These are phyloP conservation scores for Trissoscelio sp. DNA, from an alignment of 2,888 invertebrate species.

Conservation along the genomic window DNA sequence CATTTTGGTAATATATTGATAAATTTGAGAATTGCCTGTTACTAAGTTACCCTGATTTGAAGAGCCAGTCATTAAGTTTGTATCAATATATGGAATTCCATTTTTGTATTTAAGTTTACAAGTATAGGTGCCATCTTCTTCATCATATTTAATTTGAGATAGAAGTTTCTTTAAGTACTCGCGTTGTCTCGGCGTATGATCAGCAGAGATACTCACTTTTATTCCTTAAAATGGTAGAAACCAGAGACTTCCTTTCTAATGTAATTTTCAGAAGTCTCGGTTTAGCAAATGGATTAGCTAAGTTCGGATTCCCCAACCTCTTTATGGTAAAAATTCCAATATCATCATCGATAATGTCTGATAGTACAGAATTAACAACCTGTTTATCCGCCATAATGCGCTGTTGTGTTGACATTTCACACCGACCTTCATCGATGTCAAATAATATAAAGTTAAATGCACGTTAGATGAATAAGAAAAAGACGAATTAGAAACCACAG, in stretches of 20 bases:
- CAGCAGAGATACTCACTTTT: not conserved
- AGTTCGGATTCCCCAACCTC: not conserved
- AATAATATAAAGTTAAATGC: no score
- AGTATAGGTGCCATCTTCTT: not conserved
- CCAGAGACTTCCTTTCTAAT: not conserved
- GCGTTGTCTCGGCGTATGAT: not conserved
- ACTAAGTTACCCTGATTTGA: not conserved
- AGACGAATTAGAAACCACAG: no score
- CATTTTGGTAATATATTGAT: no score
- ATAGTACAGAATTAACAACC: no score
- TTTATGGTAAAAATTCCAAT: not conserved
- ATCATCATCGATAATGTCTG: no score
- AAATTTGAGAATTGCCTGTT: not conserved
- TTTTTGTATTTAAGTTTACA: not conserved
- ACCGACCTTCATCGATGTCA: no score
- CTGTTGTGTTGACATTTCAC: no score
- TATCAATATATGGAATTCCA: not conserved
- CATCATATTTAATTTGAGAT: not conserved
- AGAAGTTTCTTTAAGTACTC: not conserved
- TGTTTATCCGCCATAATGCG: no score
- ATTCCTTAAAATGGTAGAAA: not conserved
- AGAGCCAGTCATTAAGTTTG: no score
- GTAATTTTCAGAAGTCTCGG: not conserved
- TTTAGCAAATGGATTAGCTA: not conserved
- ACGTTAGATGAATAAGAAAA: no score